Conservation (phyloP, 2,113 vertebrate species). For the Rattus rattus region DNA sequence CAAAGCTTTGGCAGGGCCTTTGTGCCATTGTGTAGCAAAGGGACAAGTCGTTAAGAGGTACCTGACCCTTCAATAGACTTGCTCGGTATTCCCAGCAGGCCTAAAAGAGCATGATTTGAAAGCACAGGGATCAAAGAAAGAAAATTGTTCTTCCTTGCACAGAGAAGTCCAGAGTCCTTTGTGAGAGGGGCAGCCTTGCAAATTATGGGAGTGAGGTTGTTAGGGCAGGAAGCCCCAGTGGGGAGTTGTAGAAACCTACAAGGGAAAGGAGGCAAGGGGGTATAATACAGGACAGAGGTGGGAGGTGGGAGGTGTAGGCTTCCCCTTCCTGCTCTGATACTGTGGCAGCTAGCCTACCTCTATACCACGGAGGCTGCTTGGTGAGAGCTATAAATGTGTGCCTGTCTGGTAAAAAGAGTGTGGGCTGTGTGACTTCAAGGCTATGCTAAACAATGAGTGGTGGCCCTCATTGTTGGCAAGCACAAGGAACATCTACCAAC, state of each 20-base stretch:
- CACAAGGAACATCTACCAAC: neutral
- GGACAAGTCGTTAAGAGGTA: constrained; percentile 67
- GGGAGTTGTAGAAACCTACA: constrained; percentile 16
- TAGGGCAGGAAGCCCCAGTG: neutral
- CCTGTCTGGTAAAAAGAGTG: neutral
- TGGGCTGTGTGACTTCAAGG: neutral
- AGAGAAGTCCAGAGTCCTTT: constrained; percentile 51
- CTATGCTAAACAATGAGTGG: neutral
- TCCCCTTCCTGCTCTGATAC: neutral
- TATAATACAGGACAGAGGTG: neutral
- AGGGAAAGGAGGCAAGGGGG: constrained; percentile 12
- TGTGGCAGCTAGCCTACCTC: neutral
- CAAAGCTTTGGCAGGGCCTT: constrained; percentile 76
- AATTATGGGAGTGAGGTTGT: constrained; percentile 12
- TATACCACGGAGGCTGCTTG: neutral
- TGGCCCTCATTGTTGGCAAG: neutral
- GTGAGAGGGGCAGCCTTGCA: constrained; percentile 54
- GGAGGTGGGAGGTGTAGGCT: neutral
- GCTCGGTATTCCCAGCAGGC: constrained; percentile 70
- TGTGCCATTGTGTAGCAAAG: constrained; percentile 66
- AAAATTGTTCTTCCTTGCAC: constrained; percentile 63
- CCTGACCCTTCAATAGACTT: constrained; percentile 72
- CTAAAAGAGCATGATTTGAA: constrained; percentile 57
- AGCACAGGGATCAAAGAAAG: constrained; percentile 74
- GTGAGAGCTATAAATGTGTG: neutral